Base-by-base conservation (phyloP, 2,888 invertebrate genomes). In the Troides oblongomaculatus region DNA sequence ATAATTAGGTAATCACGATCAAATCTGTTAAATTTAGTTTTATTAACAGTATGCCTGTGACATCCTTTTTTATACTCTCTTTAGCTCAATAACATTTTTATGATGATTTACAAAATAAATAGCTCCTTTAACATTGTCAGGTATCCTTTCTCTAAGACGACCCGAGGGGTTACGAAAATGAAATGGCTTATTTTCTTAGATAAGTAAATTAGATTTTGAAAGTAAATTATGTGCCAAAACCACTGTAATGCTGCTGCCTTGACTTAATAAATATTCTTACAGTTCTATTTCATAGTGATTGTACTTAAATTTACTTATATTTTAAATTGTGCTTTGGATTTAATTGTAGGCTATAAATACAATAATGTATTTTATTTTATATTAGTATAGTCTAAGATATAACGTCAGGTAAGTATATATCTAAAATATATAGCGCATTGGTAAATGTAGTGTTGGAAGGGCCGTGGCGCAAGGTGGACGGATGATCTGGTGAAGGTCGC, bases 181-280 rank as follows among this genome's bases (percentile, higher is more conserved):
- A 65, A 69, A 69, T 65, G 58, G 62, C 69, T 69, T 65, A 69
- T 46, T 65, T 50, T 65, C 57, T 61, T 58, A 30, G 46, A 58
- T 65, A 62, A 57, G 21, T 21, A 21, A 21, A 21, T 21, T 21
- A 65, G 65, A 69, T 69, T 69, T 65, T 57, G 62, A 65, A 65
- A 69, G 69, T 69, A 69, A 69, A 69, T 69, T 69, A 69, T 69
- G 58, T 64, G 69, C 56, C 64, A 61, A 69, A 69, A 46, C 61
- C 57, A 46, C 57, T 43, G 64, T 46, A 69, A 23, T 30, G 10
- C 64, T 62, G 69, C 61, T 69, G 62, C 46, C 46, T 50, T 36
- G 46, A 46, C 57, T 69, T 62, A 65, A 65, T 69, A 65, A 65
- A 69, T 60, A 36, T 23, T 7, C 18, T 36, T 60, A 7, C 25